Evolutionary conservation across 2,797 vertebrate genomes (phyloP), one percentile per base, ranked within the genome.

Genomic region (Carduelis carduelis): DNA sequence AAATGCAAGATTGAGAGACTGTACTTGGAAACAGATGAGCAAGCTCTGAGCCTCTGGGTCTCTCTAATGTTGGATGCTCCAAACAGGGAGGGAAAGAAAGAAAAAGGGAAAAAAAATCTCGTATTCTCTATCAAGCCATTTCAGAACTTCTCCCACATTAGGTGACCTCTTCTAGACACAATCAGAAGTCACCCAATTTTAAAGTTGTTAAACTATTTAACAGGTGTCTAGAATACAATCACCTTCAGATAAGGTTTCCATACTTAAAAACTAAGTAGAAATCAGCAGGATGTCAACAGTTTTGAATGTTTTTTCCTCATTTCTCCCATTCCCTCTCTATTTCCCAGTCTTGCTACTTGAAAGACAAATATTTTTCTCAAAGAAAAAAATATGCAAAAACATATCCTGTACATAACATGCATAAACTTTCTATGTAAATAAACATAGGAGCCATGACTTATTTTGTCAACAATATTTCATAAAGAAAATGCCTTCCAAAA

Each of bases 381-480:
- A 89, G 43, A 89, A 64, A 70, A 56, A 77, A 26, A 32, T 34
- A 89, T 13, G 43, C 59, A 93, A 94, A 61, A 81, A 69, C 26
- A 34, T n/a, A 65, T 34, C 61, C 39, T 55, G 68, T 57, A 92
- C 91, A 91, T 60, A 89, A 41, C 32, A 83, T 20, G 28, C 5
- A 34, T 50, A 91, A 77, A 57, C 4, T 63, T 77, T 70, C 24
- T 75, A 65, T 55, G 69, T 75, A 86, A 93, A 95, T 75, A 95
- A 94, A 87, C 57, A 77, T 3, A 81, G 68, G n/a, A 92, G 64
- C 30, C 39, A 66, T 70, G 13, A 85, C 21, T 87, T 85, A 65
- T 80, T 91, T 96, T 86, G 60, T 80, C 56, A 94, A 87, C 52
- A 89, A 52, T 24, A 85, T 53, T 87, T 89, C 71, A 90, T 89